Evolutionary conservation across 2,888 invertebrate genomes (phyloP).

Genomic region (Athrips mouffetella): DNA sequence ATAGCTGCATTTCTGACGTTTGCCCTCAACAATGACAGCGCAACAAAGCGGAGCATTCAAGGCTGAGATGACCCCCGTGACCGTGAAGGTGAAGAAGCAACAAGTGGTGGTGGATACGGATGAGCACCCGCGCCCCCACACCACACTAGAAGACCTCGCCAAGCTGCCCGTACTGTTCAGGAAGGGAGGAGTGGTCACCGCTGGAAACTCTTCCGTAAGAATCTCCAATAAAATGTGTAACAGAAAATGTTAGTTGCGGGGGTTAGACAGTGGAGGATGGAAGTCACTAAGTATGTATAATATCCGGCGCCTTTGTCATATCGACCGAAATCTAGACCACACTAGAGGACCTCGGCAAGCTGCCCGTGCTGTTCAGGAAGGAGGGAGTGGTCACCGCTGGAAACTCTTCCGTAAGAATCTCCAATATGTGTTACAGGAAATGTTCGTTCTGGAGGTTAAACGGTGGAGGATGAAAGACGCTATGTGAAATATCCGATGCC

Average conservation of each 20-base stretch:
- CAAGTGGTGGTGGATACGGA: slow-evolving; percentile 88
- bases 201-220: slow-evolving; percentile 92
- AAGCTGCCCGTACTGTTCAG: slow-evolving; percentile 93
- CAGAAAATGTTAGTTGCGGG: too few relatives aligned
- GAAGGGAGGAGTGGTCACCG: slow-evolving; percentile 95
- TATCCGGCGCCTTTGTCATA: too few relatives aligned
- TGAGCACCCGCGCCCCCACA: slow-evolving; percentile 94
- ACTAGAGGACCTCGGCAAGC: slow-evolving; percentile 86
- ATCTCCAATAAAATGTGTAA: too few relatives aligned
- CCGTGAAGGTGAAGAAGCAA: slow-evolving; percentile 88
- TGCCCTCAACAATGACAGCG: too few relatives aligned
- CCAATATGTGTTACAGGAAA: too few relatives aligned
- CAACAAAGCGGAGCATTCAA: slow-evolving; percentile 92
- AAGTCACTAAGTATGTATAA: too few relatives aligned
- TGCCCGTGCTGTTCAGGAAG: slow-evolving; percentile 93
- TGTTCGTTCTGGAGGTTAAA: too few relatives aligned
- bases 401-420: slow-evolving; percentile 90
- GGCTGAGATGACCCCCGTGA: slow-evolving; percentile 91
- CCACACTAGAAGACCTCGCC: slow-evolving; percentile 87
- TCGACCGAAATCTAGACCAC: too few relatives aligned
- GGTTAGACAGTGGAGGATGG: too few relatives aligned
- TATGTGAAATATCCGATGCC: too few relatives aligned
- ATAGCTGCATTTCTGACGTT: too few relatives aligned
- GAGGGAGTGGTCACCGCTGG: slow-evolving; percentile 97
- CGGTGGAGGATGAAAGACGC: too few relatives aligned